Evolutionary conservation across 1,140 invertebrate genomes (phyloP).

Genomic region (Apis dorsata): DNA sequence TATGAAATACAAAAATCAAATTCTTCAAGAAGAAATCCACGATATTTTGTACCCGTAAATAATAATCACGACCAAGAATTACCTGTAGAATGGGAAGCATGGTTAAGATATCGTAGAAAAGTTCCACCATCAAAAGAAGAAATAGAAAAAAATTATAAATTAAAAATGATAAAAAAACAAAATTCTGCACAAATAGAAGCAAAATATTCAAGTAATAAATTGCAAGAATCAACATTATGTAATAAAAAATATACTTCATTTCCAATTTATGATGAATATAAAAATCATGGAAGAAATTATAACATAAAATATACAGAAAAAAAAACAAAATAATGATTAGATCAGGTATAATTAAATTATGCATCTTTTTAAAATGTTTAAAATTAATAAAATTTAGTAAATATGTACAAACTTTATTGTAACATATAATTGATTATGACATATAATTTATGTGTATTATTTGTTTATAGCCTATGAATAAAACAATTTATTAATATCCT

Average conservation of each 20-base stretch:
- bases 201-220: conserved; percentile 31
- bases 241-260: conserved; percentile 40
- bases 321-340: background rate
- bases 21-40: conserved; percentile 81
- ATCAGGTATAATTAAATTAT: background rate
- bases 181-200: conserved; percentile 87
- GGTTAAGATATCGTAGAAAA: conserved; percentile 86
- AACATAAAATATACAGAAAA: conserved; percentile 34
- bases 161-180: conserved; percentile 85
- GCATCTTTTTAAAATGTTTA: background rate
- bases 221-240: background rate
- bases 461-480: conserved; percentile 47
- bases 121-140: conserved; percentile 87
- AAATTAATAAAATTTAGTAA: conserved; percentile 39
- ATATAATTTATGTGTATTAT: conserved; percentile 35
- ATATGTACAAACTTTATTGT: conserved; percentile 55
- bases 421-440: conserved; percentile 28
- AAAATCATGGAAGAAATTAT: conserved; percentile 56
- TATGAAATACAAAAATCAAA: conserved; percentile 86
- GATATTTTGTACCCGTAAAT: conserved; percentile 86
- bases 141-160: conserved; percentile 84
- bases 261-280: conserved; percentile 74
- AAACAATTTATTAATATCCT: conserved; percentile 66
- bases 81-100: conserved; percentile 91
- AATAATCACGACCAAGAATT: conserved; percentile 85